Percentiles rank a stretch among this genome's conserved stretches.
phyloP scores from a whole-genome alignment of 2,797 vertebrate species.

The Acanthurus tractus region DNA sequence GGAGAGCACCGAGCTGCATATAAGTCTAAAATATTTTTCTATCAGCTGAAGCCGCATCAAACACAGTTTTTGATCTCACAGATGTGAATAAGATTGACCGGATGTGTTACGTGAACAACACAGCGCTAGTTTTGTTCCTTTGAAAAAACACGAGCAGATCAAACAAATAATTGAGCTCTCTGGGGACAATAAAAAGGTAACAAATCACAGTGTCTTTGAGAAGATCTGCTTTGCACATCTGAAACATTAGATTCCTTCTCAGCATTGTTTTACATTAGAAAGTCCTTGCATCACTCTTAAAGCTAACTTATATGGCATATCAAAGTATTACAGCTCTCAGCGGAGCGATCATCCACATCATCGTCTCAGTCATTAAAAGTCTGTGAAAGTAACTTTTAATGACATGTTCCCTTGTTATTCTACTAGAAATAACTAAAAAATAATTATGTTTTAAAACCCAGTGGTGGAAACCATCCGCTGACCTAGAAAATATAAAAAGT shows the following conservation, averaged over 20 bases:
- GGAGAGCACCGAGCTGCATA: constrained; percentile 23
- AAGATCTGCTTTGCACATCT: constrained; percentile 4
- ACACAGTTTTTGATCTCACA: constrained; percentile 47
- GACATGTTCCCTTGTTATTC: constrained; percentile 67
- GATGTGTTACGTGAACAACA: constrained; percentile 34
- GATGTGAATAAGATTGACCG: constrained; percentile 53
- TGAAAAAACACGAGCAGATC: constrained; percentile 54
- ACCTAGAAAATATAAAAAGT: constrained; percentile 69
- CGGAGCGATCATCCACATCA: constrained; percentile 58
- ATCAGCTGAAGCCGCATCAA: constrained; percentile 11
- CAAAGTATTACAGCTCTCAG: constrained; percentile 60
- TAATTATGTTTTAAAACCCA: constrained; percentile 61
- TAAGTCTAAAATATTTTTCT: constrained; percentile 26
- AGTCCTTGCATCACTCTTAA: constrained; percentile 40
- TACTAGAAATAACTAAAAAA: constrained; percentile 59
- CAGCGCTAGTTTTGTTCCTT: constrained; percentile 46
- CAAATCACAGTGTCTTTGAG: constrained; percentile 27
- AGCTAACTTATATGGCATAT: constrained; percentile 50
- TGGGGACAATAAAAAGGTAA: constrained; percentile 53
- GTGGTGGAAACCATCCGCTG: constrained; percentile 56
- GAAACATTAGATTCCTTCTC: constrained; percentile 34
- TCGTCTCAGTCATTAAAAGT: constrained; percentile 78
- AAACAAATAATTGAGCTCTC: constrained; percentile 47
- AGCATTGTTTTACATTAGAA: constrained; percentile 47
- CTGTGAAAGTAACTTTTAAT: constrained; percentile 77